Percentiles rank a stretch among this genome's conserved stretches.
These are phyloP conservation scores for Bactericera cockerelli DNA, from an alignment of 1,140 invertebrate genomes.

Conservation along the genomic window DNA sequence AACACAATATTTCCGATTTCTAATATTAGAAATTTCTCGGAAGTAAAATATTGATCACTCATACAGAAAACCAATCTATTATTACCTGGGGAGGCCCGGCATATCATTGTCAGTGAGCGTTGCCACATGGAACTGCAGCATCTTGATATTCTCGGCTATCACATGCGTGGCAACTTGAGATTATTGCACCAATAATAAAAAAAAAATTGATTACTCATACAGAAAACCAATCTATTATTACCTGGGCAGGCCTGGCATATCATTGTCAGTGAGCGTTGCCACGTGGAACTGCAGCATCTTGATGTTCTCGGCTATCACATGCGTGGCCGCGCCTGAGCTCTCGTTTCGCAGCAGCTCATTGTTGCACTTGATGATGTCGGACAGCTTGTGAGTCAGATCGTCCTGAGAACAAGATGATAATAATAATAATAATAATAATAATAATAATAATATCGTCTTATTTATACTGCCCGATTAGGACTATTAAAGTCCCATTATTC, in stretches of 20 bases:
- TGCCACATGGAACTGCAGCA: constrained; percentile 97
- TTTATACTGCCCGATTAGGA: no score
- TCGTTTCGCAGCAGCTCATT: constrained; percentile 94
- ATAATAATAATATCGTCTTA: no score
- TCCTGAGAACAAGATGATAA: constrained; percentile 43
- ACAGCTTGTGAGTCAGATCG: constrained; percentile 96
- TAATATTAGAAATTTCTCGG: no score
- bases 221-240: constrained; percentile 25
- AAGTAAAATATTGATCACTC: neutral
- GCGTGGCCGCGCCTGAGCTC: constrained; percentile 85
- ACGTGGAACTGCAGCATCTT: constrained; percentile 99
- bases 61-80: constrained; percentile 12
- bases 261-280: constrained; percentile 94
- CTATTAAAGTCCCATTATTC: no score
- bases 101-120: constrained; percentile 98
- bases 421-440: no score
- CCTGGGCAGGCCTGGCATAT: constrained; percentile 92
- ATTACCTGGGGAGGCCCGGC: constrained; percentile 79
- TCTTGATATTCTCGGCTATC: constrained; percentile 89
- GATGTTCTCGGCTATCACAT: constrained; percentile 92
- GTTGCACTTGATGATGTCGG: constrained; percentile 98
- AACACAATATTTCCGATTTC: no score
- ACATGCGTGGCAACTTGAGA: constrained; percentile 96
- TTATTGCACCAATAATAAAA: neutral
- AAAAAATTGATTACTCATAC: neutral